Evolutionary conservation across 2,113 vertebrate genomes (phyloP).

Genomic region (Eonycteris spelaea): DNA sequence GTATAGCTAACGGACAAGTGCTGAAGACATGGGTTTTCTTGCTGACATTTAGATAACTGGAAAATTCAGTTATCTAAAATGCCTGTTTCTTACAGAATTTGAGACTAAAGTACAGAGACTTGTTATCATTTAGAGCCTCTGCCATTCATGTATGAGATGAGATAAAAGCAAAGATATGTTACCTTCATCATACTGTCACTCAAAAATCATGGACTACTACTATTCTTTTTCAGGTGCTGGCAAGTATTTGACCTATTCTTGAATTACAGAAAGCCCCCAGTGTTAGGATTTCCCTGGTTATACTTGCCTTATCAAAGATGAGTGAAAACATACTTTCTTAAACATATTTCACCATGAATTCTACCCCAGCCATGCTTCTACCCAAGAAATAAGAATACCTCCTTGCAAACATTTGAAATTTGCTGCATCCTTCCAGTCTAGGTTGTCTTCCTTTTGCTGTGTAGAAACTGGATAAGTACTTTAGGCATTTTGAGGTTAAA

Average conservation of each 20-base stretch:
- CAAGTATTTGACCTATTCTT: background rate
- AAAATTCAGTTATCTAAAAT: slow-evolving; percentile 22
- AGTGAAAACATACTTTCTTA: background rate
- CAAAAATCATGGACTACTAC: background rate
- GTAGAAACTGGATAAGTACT: background rate
- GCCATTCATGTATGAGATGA: background rate
- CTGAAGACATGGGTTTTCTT: background rate
- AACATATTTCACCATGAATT: background rate
- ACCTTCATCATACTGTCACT: background rate
- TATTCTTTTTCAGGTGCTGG: background rate
- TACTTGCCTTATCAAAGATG: background rate
- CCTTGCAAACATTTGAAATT: background rate
- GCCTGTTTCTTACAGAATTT: background rate
- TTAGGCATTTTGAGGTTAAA: background rate
- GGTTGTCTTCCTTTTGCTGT: background rate
- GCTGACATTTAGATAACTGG: background rate
- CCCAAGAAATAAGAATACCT: background rate
- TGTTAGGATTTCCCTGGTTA: background rate
- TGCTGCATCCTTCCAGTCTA: background rate
- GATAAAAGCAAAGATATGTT: background rate
- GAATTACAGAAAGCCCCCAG: background rate
- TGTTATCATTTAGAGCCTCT: background rate
- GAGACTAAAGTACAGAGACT: background rate
- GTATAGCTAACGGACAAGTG: background rate
- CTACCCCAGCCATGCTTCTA: background rate